Evolutionary conservation across 2,113 vertebrate genomes (phyloP).

Genomic region (Astur gentilis): DNA sequence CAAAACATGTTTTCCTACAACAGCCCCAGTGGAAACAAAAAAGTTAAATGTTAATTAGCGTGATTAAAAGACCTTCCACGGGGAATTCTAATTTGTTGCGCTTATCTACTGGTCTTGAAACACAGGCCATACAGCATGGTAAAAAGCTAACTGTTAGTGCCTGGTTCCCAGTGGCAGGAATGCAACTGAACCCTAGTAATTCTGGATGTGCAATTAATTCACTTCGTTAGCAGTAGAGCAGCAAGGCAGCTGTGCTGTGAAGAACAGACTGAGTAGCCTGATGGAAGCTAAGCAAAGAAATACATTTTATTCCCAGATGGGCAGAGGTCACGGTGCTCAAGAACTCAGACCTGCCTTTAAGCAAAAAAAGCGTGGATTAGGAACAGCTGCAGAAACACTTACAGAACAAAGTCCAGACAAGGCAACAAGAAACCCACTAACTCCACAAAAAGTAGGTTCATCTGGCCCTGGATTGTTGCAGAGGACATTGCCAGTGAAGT

Average conservation of each 20-base stretch:
- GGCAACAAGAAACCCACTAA: not conserved
- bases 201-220: not conserved
- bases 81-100: not conserved
- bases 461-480: not conserved
- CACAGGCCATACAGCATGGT: no score
- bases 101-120: not conserved
- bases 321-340: not conserved
- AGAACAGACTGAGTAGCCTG: not conserved
- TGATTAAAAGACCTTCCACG: not conserved
- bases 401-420: not conserved
- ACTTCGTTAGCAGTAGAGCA: not conserved
- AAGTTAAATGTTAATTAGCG: not conserved
- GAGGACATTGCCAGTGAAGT: not conserved
- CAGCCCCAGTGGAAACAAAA: not conserved
- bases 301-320: not conserved
- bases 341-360: not conserved
- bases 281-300: not conserved
- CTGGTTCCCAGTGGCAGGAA: not conserved
- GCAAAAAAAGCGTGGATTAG: not conserved
- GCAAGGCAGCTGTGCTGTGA: not conserved
- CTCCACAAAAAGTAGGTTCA: not conserved
- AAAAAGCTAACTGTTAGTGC: not conserved
- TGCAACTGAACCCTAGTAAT: not conserved
- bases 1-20: not conserved
- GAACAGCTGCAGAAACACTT: conserved; percentile 29